These are phyloP conservation scores for Mellivora capensis DNA, from an alignment of 2,113 vertebrate genomes.

Conservation along the genomic window DNA sequence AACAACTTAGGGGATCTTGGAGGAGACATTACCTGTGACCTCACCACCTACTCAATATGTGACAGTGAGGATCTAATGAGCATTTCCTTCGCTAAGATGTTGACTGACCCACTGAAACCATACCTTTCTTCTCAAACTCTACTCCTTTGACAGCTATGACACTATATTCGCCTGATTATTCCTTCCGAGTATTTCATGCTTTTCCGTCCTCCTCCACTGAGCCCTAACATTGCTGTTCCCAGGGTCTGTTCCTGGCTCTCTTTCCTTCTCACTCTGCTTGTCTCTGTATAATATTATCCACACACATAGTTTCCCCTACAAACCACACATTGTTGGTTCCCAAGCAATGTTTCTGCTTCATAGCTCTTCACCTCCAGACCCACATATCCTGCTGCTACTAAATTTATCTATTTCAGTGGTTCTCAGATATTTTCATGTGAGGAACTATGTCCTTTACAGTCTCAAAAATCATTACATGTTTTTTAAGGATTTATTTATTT, in stretches of 20 bases:
- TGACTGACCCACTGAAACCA: neutral
- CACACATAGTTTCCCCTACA: neutral
- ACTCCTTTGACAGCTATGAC: neutral
- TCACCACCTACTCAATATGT: neutral
- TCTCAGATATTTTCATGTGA: neutral
- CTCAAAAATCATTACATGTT: neutral
- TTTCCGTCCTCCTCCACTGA: neutral
- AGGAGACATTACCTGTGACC: neutral
- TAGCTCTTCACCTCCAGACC: neutral
- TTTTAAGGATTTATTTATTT: neutral
- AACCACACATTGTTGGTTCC: neutral
- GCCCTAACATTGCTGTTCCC: neutral
- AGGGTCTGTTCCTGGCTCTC: neutral
- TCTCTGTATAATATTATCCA: neutral
- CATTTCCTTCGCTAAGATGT: neutral
- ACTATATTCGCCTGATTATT: neutral
- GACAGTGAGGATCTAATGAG: neutral
- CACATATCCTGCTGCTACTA: neutral
- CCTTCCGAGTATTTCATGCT: neutral
- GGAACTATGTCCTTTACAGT: too few species aligned
- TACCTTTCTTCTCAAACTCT: neutral
- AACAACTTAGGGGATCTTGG: neutral
- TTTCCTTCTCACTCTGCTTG: neutral
- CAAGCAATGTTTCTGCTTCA: neutral
- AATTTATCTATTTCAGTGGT: neutral